Evolutionary conservation across 2,797 vertebrate species (phyloP), one percentile per base, ranked within the genome.

Genomic region (Merluccius polli): DNA sequence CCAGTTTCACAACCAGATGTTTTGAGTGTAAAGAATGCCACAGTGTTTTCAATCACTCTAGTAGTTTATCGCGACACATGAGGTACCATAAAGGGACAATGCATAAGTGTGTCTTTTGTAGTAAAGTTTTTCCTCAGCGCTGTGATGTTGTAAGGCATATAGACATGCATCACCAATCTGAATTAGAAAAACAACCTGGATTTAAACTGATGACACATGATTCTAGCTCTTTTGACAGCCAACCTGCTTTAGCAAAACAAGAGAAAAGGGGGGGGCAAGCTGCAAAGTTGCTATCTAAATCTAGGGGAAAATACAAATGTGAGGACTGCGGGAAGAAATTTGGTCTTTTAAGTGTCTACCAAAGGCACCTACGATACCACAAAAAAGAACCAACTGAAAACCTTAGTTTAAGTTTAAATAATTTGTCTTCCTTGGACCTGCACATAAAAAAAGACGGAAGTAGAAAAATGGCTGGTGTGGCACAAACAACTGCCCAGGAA

Each of bases 31-130:
- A 94, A 83, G 87, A 92, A 10, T 95, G 94, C 79, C 92, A 93
- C 68, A 88, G 93, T 52, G 92, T 93, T 59, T 95, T 95, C 80
- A 90, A 94, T 84, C 94, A 95, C 81, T 95, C 94, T 12, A 95
- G 93, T 83, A 95, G 94, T 89, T 90, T 95, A 73, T 94, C 93
- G 35, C 90, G 94, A 44, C 94, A 95, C 81, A 94, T 94, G 93
- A 91, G 94, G 75, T 94, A 93, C 81, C 94, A 95, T 83, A 95
- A 94, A 76, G 94, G 93, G 75, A 95, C 93, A 16, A 91, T 94
- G 88, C 94, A 94, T 78, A 91, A 89, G 6, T 95, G 94, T 82
- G 78, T 83, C 29, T 88, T 93, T 84, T 95, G 94, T 86, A 93
- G 91, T 52, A 91, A 91, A 85, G 90, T 90, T 81, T 95, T 94